phyloP scores from a whole-genome alignment of 1,140 invertebrate genomes.

The Drosophila asahinai region DNA sequence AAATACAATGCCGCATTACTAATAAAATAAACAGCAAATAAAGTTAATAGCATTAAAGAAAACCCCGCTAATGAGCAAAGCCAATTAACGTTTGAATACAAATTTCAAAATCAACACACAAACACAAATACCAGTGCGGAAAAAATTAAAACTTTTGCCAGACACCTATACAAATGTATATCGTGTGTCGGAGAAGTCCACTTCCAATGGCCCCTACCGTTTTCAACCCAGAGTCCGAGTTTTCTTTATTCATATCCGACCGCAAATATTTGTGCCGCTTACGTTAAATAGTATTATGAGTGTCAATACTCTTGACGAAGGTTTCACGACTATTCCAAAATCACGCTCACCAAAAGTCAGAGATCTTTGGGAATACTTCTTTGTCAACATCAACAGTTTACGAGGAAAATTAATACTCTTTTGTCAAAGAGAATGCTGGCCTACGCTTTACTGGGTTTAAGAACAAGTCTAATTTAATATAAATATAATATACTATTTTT shows the following conservation, averaged over 20 bases:
- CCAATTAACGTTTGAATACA: conserved; percentile 79
- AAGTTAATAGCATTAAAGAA: conserved; percentile 81
- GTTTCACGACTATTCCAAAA: not conserved
- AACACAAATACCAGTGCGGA: conserved; percentile 22
- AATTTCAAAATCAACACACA: conserved; percentile 77
- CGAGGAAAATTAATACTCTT: not conserved
- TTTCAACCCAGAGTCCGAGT: conserved; percentile 34
- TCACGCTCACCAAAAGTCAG: too few species aligned
- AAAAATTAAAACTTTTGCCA: conserved; percentile 42
- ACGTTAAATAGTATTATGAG: conserved; percentile 49
- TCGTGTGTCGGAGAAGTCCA: conserved; percentile 12
- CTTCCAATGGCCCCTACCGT: conserved; percentile 23
- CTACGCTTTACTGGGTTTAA: too few species aligned
- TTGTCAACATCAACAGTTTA: too few species aligned
- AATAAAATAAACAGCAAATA: conserved; percentile 83
- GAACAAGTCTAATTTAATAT: too few species aligned
- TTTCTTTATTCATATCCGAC: conserved; percentile 52
- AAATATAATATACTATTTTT: too few species aligned
- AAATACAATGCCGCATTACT: conserved; percentile 75
- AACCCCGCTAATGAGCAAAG: conserved; percentile 77
- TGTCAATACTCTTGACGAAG: conserved; percentile 12
- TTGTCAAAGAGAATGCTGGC: not conserved
- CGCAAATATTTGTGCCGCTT: conserved; percentile 52
- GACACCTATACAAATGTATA: conserved; percentile 7
- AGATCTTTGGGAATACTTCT: not conserved